Evolutionary conservation across 2,888 invertebrate genomes (phyloP), one percentile per base, ranked within the genome.

Genomic region (Scaptodrosophila latifasciaeformis): DNA sequence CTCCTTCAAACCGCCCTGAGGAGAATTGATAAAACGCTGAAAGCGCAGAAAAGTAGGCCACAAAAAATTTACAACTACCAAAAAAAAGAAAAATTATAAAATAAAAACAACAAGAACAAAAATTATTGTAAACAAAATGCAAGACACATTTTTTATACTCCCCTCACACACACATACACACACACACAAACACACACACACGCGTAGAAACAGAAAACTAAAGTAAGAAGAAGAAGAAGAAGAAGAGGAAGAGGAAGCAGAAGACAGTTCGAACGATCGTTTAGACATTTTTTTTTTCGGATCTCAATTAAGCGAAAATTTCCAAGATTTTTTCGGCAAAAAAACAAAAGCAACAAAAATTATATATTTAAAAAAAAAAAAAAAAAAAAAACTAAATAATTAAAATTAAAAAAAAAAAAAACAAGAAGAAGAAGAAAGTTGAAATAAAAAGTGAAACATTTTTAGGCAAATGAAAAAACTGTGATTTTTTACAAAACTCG

Each of bases 391-490:
- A 54, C 29, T 12, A 15, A 40, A 17, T 18, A 50, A 49, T 34
- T 10, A 19, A 42, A 51, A 35, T 40, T 30, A 18, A 49, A 47
- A 24, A 3, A 7, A 24, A 48, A 31, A 27, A 43, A 35, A 40
- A 27, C 21, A 10, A 29, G 12, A n/a, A 27, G 17, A 42, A 54
- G 21, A n/a, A 15, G 39, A 17, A 24, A 50, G 48, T 34, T 10
- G 19, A 42, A 51, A 35, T 40, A 24, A 18, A 49, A 47, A 59
- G 67, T 44, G 40, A 52, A 58, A 69, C 40, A 51, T 54, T 59
- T 77, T 77, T 81, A 77, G 76, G 76, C 76, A 80, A 77, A 84
- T 83, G 74, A 68, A 76, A 84, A 84, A 83, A 84, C 82, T 82
- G 82, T 82, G 82, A 82, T 82, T 82, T 82, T 82, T 82, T 80